Conservation (phyloP, 2,888 invertebrate species). For the Aromia moschata region DNA sequence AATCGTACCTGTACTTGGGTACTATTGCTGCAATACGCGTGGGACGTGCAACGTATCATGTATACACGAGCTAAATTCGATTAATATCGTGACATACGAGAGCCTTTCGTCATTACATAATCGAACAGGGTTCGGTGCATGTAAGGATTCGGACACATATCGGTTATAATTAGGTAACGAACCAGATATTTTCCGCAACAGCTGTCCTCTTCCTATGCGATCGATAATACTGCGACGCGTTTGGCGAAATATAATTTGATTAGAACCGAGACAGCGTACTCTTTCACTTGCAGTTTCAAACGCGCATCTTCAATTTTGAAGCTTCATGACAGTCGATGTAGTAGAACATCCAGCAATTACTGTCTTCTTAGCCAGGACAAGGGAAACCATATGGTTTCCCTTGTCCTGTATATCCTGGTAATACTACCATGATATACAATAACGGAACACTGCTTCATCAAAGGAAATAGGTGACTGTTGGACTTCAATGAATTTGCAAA, state of each 20-base stretch:
- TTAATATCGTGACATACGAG: slow-evolving; percentile 16
- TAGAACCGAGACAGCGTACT: not conserved
- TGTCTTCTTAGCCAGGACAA: too few species aligned
- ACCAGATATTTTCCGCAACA: slow-evolving; percentile 11
- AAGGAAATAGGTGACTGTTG: too few species aligned
- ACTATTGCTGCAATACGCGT: not conserved
- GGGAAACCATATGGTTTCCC: too few species aligned
- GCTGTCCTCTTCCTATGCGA: slow-evolving; percentile 5
- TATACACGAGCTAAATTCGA: too few species aligned
- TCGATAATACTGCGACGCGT: slow-evolving; percentile 1
- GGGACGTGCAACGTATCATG: not conserved
- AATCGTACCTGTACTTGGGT: not conserved
- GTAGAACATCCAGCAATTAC: not conserved
- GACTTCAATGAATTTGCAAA: too few species aligned
- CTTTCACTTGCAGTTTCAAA: not conserved
- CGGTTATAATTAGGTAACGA: slow-evolving; percentile 6
- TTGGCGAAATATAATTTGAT: not conserved
- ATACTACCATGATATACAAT: too few species aligned
- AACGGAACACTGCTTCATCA: too few species aligned
- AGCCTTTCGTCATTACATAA: slow-evolving; percentile 17
- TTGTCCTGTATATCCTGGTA: too few species aligned
- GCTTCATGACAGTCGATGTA: not conserved
- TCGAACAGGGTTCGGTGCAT: not conserved
- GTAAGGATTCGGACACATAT: slow-evolving; percentile 5
- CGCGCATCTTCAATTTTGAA: not conserved